Evolutionary conservation across 2,888 invertebrate species (phyloP).

Genomic region (Aphidoletes aphidimyza): DNA sequence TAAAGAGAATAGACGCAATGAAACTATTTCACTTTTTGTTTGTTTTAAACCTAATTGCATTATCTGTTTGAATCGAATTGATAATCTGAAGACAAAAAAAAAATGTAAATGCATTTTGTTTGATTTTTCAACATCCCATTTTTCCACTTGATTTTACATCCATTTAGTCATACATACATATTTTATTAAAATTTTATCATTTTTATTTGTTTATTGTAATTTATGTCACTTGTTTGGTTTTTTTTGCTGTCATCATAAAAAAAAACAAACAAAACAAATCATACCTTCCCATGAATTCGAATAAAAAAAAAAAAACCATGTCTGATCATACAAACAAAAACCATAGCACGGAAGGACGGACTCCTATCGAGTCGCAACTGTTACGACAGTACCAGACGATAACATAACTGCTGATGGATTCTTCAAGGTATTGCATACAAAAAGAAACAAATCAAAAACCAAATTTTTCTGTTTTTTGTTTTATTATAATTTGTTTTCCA

Average conservation of each 20-base stretch:
- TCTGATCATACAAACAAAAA: not conserved
- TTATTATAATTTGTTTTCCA: too few relatives aligned
- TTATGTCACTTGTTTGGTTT: conserved; percentile 50
- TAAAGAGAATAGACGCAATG: too few relatives aligned
- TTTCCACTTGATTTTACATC: not conserved
- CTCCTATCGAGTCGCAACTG: conserved; percentile 97
- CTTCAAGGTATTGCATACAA: conserved; percentile 79
- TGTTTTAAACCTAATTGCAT: not conserved
- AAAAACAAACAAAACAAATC: too few relatives aligned
- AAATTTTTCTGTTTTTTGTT: too few relatives aligned
- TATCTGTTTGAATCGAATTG: too few relatives aligned
- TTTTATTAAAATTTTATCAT: not conserved
- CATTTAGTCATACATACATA: not conserved
- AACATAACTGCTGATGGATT: conserved; percentile 95
- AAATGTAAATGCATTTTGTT: conserved; percentile 54
- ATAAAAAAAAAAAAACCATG: not conserved
- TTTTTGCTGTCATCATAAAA: conserved; percentile 7
- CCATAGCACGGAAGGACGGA: conserved; percentile 94
- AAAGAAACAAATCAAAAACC: conserved; percentile 15
- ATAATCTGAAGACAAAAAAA: too few relatives aligned
- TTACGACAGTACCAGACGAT: conserved; percentile 91
- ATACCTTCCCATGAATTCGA: not conserved
- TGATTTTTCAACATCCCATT: conserved; percentile 53
- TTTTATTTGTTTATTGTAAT: not conserved
- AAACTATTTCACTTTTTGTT: conserved; percentile 31